Evolutionary conservation across 2,888 invertebrate species (phyloP).

Genomic region (Drosophila greeni): DNA sequence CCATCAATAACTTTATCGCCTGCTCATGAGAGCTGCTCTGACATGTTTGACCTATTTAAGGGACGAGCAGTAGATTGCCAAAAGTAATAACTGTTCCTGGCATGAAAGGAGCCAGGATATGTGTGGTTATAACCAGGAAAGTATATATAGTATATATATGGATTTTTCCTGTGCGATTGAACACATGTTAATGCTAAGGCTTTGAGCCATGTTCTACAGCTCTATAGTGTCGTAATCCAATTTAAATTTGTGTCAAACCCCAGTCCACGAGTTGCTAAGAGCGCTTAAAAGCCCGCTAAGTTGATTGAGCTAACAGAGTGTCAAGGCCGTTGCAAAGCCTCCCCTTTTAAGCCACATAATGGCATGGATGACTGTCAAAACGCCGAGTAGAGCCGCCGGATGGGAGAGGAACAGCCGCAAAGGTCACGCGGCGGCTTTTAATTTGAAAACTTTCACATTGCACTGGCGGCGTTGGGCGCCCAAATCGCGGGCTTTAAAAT

Average conservation of each 20-base stretch:
- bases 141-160: background rate
- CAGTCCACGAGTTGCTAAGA: constrained; percentile 30
- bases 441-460: constrained; percentile 49
- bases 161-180: constrained; percentile 1
- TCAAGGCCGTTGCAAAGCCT: constrained; percentile 25
- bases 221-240: constrained; percentile 49
- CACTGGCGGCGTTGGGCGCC: constrained; percentile 13
- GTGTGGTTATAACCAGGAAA: constrained; percentile 4
- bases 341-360: constrained; percentile 25
- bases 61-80: constrained; percentile 19
- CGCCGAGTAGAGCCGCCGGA: constrained; percentile 8
- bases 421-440: constrained; percentile 37
- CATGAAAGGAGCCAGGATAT: constrained; percentile 9
- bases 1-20: constrained; percentile 62
- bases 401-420: constrained; percentile 21
- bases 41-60: constrained; percentile 53
- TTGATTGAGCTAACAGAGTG: constrained; percentile 43
- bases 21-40: constrained; percentile 37
- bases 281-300: constrained; percentile 33
- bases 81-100: constrained; percentile 45
- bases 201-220: constrained; percentile 40
- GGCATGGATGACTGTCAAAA: constrained; percentile 34
- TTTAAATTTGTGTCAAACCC: constrained; percentile 45
- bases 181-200: constrained; percentile 18
- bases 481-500: constrained; percentile 43